Conservation (phyloP, 2,888 invertebrate species). For the Volucella bombylans region DNA sequence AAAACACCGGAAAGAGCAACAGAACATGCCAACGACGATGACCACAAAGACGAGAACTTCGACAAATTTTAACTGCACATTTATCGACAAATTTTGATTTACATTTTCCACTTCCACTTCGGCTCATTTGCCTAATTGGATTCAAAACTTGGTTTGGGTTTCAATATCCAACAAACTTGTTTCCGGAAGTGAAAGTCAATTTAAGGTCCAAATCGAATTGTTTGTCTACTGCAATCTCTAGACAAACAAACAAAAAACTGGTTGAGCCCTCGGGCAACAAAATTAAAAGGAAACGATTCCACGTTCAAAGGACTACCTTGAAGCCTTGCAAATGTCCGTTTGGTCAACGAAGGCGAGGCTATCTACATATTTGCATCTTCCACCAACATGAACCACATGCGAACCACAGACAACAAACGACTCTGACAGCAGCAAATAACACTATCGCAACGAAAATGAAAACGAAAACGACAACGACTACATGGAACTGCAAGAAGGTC, state of each 20-base stretch:
- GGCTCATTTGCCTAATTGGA: conserved; percentile 30
- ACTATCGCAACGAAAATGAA: conserved; percentile 21
- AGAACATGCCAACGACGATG: too few species aligned
- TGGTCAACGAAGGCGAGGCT: conserved; percentile 17
- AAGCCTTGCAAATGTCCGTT: background rate
- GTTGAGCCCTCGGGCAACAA: background rate
- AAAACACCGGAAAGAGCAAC: conserved; percentile 5
- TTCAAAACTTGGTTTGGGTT: background rate
- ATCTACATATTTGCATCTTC: background rate
- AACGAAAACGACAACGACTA: conserved; percentile 1
- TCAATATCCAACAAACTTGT: background rate
- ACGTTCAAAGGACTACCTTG: background rate
- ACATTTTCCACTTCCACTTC: conserved; percentile 21
- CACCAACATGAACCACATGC: background rate
- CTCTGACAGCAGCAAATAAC: conserved; percentile 12
- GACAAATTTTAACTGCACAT: background rate
- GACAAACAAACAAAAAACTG: background rate
- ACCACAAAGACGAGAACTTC: background rate
- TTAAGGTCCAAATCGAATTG: background rate
- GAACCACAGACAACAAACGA: background rate
- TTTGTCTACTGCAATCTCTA: too few species aligned
- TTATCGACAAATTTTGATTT: conserved; percentile 13
- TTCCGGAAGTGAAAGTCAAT: conserved; percentile 36
- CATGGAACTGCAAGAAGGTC: conserved; percentile 63
- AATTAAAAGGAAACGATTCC: conserved; percentile 28